A percentile compares a stretch with the other conserved stretches of the same genome.
Conservation (phyloP, 2,797 vertebrate species). For the Mus minutoides region DNA sequence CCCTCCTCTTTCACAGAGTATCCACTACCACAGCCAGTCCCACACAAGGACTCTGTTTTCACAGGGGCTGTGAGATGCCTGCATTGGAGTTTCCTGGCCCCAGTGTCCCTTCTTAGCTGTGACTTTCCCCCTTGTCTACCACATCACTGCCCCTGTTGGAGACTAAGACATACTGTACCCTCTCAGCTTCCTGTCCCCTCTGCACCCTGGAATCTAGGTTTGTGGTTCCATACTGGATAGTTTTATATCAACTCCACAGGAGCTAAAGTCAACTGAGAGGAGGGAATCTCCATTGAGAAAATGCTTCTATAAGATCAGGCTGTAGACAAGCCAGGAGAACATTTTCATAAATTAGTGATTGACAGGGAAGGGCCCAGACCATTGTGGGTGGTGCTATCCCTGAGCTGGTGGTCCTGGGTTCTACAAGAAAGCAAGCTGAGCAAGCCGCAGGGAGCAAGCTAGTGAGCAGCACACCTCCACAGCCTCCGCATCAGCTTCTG, state of each 20-base stretch:
- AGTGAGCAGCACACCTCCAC: neutral
- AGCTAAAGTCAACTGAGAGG: neutral
- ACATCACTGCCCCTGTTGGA: neutral
- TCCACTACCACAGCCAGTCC: neutral
- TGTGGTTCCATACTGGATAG: neutral
- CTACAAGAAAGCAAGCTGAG: neutral
- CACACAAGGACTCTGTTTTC: neutral
- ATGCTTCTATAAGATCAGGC: neutral
- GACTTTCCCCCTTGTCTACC: neutral
- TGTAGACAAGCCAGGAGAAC: neutral
- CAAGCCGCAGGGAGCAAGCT: neutral
- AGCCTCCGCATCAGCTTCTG: neutral
- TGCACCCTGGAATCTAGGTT: neutral
- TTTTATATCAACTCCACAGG: neutral
- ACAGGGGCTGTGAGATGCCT: fast-evolving
- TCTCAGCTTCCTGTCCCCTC: neutral
- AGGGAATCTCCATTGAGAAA: neutral
- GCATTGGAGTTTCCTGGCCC: neutral
- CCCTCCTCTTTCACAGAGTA: neutral
- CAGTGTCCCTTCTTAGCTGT: neutral
- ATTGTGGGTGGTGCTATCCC: neutral
- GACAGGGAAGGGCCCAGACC: neutral
- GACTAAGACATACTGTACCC: neutral
- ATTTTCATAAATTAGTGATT: neutral
- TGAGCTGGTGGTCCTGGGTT: neutral